A percentile compares a stretch with the other conserved stretches of the same genome.
These are phyloP conservation scores for Anthopleura sola DNA, from an alignment of 64 coral and sea anemone species.

Conservation along the genomic window DNA sequence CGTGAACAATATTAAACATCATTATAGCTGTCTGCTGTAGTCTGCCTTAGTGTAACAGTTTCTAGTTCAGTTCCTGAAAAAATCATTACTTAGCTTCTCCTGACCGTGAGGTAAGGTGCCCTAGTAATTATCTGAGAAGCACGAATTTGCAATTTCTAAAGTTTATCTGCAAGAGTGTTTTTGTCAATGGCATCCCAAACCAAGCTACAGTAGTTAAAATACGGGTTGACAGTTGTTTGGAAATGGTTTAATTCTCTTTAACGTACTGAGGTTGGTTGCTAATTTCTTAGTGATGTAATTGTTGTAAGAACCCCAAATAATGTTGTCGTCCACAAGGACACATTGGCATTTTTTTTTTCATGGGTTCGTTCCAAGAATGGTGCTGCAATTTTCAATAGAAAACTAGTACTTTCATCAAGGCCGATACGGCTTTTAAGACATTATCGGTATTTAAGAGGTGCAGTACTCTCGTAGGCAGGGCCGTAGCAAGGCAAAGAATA, in stretches of 20 bases:
- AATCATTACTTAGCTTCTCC: not conserved
- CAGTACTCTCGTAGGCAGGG: too few relatives aligned
- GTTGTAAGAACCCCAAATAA: not conserved
- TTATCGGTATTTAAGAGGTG: too few relatives aligned
- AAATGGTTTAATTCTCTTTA: conserved; percentile 14
- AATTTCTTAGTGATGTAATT: not conserved
- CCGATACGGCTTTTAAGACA: too few relatives aligned
- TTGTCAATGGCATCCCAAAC: conserved; percentile 26
- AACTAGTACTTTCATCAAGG: too few relatives aligned
- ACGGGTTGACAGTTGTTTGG: conserved; percentile 1
- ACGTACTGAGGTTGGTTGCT: not conserved
- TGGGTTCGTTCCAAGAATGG: not conserved
- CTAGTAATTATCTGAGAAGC: conserved; percentile 23
- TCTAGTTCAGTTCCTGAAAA: not conserved
- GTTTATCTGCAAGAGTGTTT: conserved; percentile 37
- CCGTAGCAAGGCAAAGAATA: too few relatives aligned
- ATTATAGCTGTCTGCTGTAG: not conserved
- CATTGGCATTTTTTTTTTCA: not conserved
- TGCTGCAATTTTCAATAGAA: too few relatives aligned
- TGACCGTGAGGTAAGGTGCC: conserved; percentile 2
- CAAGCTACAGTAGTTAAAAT: conserved; percentile 37
- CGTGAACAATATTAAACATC: not conserved
- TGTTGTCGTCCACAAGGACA: not conserved
- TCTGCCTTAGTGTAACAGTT: not conserved
- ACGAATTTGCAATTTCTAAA: conserved; percentile 51